Evolutionary conservation across 2,113 vertebrate genomes (phyloP).

Genomic region (Protobothrops flavoviridis): DNA sequence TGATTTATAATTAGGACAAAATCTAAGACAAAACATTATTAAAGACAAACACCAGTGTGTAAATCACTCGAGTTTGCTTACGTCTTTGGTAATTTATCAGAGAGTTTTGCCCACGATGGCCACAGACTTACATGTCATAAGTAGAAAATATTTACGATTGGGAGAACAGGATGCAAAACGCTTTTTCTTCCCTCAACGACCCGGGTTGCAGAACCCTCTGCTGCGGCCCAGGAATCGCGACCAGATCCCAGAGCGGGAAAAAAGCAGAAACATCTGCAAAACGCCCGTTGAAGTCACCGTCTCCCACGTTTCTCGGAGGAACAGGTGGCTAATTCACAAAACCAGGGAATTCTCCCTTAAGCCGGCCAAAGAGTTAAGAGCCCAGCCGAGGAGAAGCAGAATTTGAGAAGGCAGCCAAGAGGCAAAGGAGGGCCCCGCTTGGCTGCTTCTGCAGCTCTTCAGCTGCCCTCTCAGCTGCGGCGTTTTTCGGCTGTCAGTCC

Average conservation of each 20-base stretch:
- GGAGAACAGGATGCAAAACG: slow-evolving; percentile 35
- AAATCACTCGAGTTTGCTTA: slow-evolving; percentile 65
- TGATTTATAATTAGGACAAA: slow-evolving; percentile 74
- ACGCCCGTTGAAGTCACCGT: too few relatives aligned
- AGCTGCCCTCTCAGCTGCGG: neutral
- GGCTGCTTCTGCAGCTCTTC: neutral
- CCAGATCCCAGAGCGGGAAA: neutral
- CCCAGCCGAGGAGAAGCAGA: neutral
- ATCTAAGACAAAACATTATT: slow-evolving; percentile 75
- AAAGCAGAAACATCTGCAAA: accelerated
- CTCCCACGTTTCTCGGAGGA: neutral
- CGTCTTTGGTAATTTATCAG: slow-evolving; percentile 63
- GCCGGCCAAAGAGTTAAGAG: neutral
- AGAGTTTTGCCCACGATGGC: slow-evolving; percentile 58
- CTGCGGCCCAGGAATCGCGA: neutral
- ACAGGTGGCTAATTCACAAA: neutral
- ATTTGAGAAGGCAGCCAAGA: neutral
- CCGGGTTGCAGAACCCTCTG: slow-evolving; percentile 4
- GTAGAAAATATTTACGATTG: slow-evolving; percentile 52
- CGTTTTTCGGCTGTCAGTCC: neutral
- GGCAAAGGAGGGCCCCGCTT: too few relatives aligned
- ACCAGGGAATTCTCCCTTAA: too few relatives aligned
- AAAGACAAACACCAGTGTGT: slow-evolving; percentile 67
- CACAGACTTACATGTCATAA: slow-evolving; percentile 56
- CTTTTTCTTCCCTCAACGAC: slow-evolving; percentile 39